These are phyloP conservation scores for Andrena hattorfiana DNA, from an alignment of 2,888 invertebrate species.

Conservation along the genomic window DNA sequence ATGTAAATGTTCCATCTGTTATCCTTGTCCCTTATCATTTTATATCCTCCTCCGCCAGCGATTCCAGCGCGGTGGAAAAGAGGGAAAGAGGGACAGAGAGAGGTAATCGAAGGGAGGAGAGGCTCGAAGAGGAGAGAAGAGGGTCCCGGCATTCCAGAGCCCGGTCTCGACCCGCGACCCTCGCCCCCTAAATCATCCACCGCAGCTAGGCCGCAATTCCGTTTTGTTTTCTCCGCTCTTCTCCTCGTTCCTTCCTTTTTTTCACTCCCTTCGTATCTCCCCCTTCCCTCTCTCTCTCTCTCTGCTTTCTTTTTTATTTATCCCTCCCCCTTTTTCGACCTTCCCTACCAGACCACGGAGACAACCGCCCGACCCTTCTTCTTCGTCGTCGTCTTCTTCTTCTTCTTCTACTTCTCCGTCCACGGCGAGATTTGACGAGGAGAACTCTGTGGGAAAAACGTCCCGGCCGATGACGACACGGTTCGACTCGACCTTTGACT, in stretches of 20 bases:
- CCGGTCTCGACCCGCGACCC: slow-evolving; percentile 85
- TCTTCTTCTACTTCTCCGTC: slow-evolving; percentile 47
- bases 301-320: slow-evolving; percentile 52
- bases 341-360: slow-evolving; percentile 72
- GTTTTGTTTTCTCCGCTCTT: slow-evolving; percentile 82
- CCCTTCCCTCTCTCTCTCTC: slow-evolving; percentile 48
- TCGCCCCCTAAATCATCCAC: slow-evolving; percentile 85
- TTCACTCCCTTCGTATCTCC: slow-evolving; percentile 53
- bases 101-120: slow-evolving; percentile 10
- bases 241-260: slow-evolving; percentile 62
- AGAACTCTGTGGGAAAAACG: slow-evolving; percentile 69
- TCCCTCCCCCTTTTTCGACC: slow-evolving; percentile 65
- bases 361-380: slow-evolving; percentile 72
- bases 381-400: slow-evolving; percentile 37
- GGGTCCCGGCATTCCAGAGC: slow-evolving; percentile 82
- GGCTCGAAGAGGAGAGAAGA: slow-evolving; percentile 46
- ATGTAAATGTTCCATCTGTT: slow-evolving; percentile 83
- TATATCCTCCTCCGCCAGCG: slow-evolving; percentile 72
- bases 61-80: slow-evolving; percentile 62
- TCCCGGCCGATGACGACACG: slow-evolving; percentile 28
- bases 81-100: slow-evolving; percentile 56
- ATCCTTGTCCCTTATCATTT: slow-evolving; percentile 84
- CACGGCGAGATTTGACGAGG: slow-evolving; percentile 40
- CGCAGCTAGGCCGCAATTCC: slow-evolving; percentile 83
- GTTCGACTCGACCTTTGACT: slow-evolving; percentile 31